phyloP scores from a whole-genome alignment of 1,140 invertebrate species.

The Stegodyphus mimosarum region DNA sequence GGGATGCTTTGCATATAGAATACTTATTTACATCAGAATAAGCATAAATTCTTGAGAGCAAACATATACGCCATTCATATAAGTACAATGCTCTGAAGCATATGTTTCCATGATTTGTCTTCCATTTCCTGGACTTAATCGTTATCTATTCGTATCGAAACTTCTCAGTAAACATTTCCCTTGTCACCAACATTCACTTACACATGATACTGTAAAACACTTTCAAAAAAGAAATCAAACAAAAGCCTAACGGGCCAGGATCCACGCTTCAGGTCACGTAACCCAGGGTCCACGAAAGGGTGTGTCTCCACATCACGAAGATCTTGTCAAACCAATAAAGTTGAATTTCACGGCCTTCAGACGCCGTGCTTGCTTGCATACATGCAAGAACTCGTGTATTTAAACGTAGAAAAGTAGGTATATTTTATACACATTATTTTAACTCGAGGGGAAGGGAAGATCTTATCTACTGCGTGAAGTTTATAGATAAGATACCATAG shows the following conservation, averaged over 20 bases:
- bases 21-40: too few species aligned
- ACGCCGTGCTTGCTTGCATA: slow-evolving; percentile 22
- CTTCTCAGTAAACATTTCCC: too few species aligned
- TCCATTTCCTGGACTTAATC: too few species aligned
- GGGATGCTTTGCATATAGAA: too few species aligned
- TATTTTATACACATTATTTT: slow-evolving; percentile 27
- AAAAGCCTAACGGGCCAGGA: slow-evolving; percentile 13
- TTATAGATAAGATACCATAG: slow-evolving; percentile 21
- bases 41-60: background rate
- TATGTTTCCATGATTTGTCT: too few species aligned
- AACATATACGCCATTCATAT: background rate
- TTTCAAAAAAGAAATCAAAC: slow-evolving; percentile 1
- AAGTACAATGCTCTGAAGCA: background rate
- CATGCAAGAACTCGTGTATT: slow-evolving; percentile 31
- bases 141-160: too few species aligned
- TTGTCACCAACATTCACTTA: too few species aligned
- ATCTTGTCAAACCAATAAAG: slow-evolving; percentile 56
- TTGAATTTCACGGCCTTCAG: slow-evolving; percentile 47
- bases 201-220: too few species aligned
- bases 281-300: slow-evolving; percentile 36
- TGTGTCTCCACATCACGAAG: slow-evolving; percentile 54
- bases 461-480: slow-evolving; percentile 30
- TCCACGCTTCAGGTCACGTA: slow-evolving; percentile 38
- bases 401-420: slow-evolving; percentile 22
- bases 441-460: background rate